Evolutionary conservation across 2,797 vertebrate genomes (phyloP).

Genomic region (Sebastes trivittatus): DNA sequence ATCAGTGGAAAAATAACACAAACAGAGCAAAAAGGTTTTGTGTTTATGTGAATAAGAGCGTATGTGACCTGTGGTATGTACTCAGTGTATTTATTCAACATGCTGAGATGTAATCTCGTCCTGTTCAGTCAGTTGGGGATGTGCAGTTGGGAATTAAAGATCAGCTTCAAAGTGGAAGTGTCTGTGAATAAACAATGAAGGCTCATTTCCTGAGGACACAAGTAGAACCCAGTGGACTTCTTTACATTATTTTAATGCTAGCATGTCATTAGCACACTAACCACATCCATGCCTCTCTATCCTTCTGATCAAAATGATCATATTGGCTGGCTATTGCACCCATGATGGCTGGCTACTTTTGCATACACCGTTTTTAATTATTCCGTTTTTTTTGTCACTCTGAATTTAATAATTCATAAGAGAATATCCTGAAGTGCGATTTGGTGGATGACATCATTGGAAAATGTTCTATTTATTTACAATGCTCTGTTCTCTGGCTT

Average conservation of each 20-base stretch:
- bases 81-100: background rate
- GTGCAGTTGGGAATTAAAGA: constrained; percentile 8
- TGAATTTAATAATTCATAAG: no score
- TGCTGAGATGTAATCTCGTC: constrained; percentile 3
- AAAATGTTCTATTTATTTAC: no score
- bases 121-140: constrained; percentile 14
- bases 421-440: no score
- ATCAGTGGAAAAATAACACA: background rate
- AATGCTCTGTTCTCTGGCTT: no score
- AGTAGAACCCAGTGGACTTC: background rate
- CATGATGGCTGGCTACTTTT: no score
- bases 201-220: background rate
- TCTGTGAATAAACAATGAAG: constrained; percentile 13
- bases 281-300: background rate
- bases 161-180: constrained; percentile 4
- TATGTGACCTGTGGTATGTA: background rate
- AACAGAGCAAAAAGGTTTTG: background rate
- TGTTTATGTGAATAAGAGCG: background rate
- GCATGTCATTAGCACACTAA: background rate
- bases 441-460: no score
- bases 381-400: no score
- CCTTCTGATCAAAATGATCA: background rate
- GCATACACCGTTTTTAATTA: no score
- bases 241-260: background rate
- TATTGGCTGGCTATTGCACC: background rate